Conservation (phyloP, 2,113 vertebrate genomes). For the Pristiophorus japonicus region DNA sequence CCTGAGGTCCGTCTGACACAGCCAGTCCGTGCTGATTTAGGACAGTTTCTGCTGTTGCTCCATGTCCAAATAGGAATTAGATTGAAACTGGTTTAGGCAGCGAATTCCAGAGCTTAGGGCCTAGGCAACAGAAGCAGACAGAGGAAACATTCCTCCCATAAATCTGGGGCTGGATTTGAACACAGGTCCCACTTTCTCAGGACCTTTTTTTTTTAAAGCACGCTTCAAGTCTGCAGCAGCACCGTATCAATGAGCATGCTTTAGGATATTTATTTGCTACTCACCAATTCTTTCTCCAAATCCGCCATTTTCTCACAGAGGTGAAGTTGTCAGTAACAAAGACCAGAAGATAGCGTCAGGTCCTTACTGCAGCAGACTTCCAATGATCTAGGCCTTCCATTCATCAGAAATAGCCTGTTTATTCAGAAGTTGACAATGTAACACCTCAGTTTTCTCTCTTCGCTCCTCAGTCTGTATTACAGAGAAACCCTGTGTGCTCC, state of each 20-base stretch:
- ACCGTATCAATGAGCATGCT: neutral
- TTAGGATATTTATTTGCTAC: no score
- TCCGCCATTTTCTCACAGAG: neutral
- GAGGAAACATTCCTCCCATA: neutral
- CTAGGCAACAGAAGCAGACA: no score
- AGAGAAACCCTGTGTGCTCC: neutral
- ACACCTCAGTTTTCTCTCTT: neutral
- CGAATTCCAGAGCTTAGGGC: no score
- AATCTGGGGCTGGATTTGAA: neutral
- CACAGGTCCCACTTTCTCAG: neutral
- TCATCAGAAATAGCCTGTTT: neutral
- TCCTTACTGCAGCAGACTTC: neutral
- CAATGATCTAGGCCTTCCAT: neutral
- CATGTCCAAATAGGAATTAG: neutral
- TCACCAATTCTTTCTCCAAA: conserved; percentile 15
- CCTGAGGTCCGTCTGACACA: neutral
- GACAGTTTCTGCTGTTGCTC: neutral
- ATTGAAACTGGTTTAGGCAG: no score
- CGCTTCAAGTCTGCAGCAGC: neutral
- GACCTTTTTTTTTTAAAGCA: neutral
- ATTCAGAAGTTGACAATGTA: neutral
- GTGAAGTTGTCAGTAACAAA: neutral
- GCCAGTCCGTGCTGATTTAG: no score
- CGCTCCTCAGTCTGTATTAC: neutral
- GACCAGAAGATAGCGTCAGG: neutral